Evolutionary conservation across 2,888 invertebrate species (phyloP), one percentile per base, ranked within the genome.

Genomic region (Ramazzottius varieornatus): DNA sequence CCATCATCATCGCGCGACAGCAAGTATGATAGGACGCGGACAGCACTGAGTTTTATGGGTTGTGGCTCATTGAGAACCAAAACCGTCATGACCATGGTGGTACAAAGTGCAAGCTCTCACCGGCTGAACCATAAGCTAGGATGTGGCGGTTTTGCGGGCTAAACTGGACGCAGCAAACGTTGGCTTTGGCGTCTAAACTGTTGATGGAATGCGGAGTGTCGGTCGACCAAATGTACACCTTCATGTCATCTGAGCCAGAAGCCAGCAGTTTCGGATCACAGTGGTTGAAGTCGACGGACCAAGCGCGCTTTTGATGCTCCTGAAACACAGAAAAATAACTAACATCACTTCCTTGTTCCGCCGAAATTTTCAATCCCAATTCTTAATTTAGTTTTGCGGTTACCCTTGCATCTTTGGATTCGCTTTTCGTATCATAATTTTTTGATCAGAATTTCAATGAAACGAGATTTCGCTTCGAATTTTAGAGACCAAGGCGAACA

Each of bases 261-360:
- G 92, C 92, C 67, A 93, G 83, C 54, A 92, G 78, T 32, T 88
- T 82, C 20, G 90, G 88, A 75, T 93, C 91, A 33, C 88, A 84
- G 70, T 85, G 83, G 76, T 89, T 92, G 77, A 92, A 93, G 78
- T 92, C 90, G 46, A 93, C 91, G 70, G 88, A 88, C 92, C 93
- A 93, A 75, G 89, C 89, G 63, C 92, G 81, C 75, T 91, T 91
- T 77, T 92, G 90, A 77, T 93, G 93, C 75, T 92, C 92, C 75
- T 86, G 83, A 73, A 83, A 85, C 40, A 73, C 68, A 24, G 66
- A 66, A 1, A 67, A 66, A 32, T 66, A 63, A 66, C 34, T 40
- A 46, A 32, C 24, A 32, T n/a, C n/a, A n/a, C n/a, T n/a, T n/a
- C n/a, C n/a, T n/a, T n/a, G n/a, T n/a, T 82, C 68, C 68, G 63